phyloP scores from a whole-genome alignment of 2,113 vertebrate genomes.

The Mesitornis unicolor region DNA sequence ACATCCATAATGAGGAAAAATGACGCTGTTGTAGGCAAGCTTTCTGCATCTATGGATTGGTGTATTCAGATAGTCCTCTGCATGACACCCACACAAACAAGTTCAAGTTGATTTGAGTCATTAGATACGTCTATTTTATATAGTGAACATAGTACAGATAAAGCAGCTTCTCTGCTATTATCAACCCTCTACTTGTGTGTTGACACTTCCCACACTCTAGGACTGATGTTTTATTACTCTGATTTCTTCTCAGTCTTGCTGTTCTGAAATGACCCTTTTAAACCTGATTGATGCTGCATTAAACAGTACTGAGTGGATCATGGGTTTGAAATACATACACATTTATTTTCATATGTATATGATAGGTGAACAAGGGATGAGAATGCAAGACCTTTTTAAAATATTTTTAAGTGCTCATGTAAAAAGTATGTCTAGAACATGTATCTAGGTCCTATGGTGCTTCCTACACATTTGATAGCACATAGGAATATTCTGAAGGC shows the following conservation, averaged over 20 bases:
- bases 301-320: background rate
- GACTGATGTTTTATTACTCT: background rate
- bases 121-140: background rate
- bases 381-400: background rate
- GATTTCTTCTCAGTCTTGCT: slow-evolving; percentile 5
- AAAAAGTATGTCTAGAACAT: background rate
- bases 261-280: background rate
- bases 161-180: background rate
- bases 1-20: background rate
- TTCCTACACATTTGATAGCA: background rate
- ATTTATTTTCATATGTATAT: background rate
- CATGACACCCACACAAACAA: background rate
- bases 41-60: background rate
- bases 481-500: background rate
- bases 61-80: background rate
- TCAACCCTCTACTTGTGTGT: background rate
- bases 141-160: background rate
- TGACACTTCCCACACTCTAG: background rate
- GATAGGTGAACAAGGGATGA: background rate
- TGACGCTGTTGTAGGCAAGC: background rate
- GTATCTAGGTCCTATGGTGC: background rate
- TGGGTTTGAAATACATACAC: background rate
- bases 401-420: background rate
- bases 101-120: background rate
- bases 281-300: background rate